Percentiles rank a stretch among this genome's conserved stretches.
phyloP scores from a whole-genome alignment of 2,888 invertebrate genomes.

The Spicauda simplicius region DNA sequence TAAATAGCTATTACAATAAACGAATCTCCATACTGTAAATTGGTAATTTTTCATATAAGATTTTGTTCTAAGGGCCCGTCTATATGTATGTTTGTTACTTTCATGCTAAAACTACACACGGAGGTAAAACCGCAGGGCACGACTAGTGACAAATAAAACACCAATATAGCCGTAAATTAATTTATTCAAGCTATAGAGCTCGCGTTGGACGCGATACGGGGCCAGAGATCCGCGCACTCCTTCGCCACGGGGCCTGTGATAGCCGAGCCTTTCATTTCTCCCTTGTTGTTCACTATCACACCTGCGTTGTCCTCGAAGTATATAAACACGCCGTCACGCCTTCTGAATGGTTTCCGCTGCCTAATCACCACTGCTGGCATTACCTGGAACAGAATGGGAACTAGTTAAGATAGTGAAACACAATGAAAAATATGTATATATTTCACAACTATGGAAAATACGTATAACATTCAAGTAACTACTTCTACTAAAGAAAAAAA shows the following conservation, averaged over 20 bases:
- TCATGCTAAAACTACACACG: no score
- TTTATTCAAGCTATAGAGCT: constrained; percentile 95
- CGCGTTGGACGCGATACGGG: constrained; percentile 99
- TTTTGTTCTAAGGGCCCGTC: no score
- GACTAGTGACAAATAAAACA: constrained; percentile 41
- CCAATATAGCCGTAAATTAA: constrained; percentile 50
- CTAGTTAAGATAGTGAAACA: neutral
- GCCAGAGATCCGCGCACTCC: constrained; percentile 99
- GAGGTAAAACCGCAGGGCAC: no score
- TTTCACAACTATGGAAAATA: no score
- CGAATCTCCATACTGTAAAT: no score
- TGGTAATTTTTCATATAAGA: no score
- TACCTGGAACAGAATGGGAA: constrained; percentile 83
- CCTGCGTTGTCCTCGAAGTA: constrained; percentile 99
- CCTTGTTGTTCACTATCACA: constrained; percentile 99
- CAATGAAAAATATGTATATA: no score
- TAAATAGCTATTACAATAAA: no score
- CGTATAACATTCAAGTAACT: no score
- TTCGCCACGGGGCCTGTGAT: constrained; percentile 99
- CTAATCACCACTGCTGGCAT: constrained; percentile 99
- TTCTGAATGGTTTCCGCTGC: constrained; percentile 98
- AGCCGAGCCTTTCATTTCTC: constrained; percentile 99
- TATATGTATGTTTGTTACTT: no score
- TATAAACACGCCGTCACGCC: constrained; percentile 99
- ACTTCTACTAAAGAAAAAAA: no score